These are phyloP conservation scores for Notarius quadriscutis DNA, from an alignment of 2,113 vertebrate genomes.

Conservation along the genomic window DNA sequence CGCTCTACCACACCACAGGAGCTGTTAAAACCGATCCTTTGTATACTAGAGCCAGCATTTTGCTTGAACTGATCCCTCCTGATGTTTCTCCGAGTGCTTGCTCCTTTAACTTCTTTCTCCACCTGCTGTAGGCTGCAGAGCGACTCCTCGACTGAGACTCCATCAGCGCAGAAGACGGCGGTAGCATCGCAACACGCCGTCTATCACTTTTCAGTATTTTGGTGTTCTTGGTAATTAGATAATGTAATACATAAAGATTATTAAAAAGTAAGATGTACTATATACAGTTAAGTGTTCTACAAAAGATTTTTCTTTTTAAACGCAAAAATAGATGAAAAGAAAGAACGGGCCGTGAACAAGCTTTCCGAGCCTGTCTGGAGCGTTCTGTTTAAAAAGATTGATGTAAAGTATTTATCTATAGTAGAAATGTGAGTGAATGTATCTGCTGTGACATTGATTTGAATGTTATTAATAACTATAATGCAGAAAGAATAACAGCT, in stretches of 20 bases:
- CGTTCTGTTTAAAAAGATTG: not conserved
- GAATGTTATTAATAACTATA: not conserved
- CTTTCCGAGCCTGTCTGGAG: not conserved
- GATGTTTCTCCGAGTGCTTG: not conserved
- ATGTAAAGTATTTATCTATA: not conserved
- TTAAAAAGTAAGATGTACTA: not conserved
- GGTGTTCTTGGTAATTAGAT: not conserved
- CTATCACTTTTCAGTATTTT: not conserved
- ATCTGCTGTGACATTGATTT: not conserved
- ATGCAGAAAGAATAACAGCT: not conserved
- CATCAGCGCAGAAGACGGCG: slow-evolving; percentile 66
- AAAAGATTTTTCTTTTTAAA: not conserved
- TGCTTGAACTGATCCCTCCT: not conserved
- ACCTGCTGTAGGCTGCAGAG: slow-evolving; percentile 60
- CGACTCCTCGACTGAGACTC: slow-evolving; percentile 59
- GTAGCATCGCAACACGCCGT: slow-evolving; percentile 35
- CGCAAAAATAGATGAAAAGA: not conserved
- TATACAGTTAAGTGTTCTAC: not conserved
- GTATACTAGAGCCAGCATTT: not conserved
- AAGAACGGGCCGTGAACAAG: not conserved
- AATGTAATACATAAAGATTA: not conserved
- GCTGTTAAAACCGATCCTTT: not conserved
- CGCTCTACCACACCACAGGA: not conserved
- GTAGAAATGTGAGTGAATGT: not conserved
- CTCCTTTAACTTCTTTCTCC: slow-evolving; percentile 16